phyloP scores from a whole-genome alignment of 2,797 vertebrate species.

The Ctenosaura bakeri region DNA sequence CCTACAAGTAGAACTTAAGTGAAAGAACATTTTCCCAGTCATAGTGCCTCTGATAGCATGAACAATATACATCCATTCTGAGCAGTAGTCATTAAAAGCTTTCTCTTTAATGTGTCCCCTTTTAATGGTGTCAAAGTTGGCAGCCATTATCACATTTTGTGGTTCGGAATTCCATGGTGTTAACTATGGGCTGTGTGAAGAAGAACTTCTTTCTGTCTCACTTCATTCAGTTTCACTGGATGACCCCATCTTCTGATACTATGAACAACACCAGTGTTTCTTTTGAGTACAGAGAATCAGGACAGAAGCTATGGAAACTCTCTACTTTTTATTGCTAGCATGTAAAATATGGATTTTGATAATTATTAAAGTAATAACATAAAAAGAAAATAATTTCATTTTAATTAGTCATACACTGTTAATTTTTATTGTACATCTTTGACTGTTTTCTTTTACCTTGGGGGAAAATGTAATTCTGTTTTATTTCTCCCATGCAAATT shows the following conservation, averaged over 20 bases:
- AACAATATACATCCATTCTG: background rate
- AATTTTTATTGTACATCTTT: slow-evolving; percentile 63
- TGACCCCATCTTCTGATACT: background rate
- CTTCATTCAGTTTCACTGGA: background rate
- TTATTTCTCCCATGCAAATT: slow-evolving; percentile 51
- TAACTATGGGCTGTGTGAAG: background rate
- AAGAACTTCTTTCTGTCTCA: background rate
- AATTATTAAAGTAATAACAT: slow-evolving; percentile 49
- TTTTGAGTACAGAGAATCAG: background rate
- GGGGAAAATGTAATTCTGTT: slow-evolving; percentile 47
- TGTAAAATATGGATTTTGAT: slow-evolving; percentile 28
- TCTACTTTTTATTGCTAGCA: slow-evolving; percentile 43
- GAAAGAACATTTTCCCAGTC: background rate
- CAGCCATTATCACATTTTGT: background rate
- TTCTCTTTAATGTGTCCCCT: background rate
- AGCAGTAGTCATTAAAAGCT: background rate
- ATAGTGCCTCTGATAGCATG: background rate
- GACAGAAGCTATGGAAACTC: background rate
- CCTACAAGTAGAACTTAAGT: background rate
- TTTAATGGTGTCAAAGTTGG: background rate
- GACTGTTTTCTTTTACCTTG: slow-evolving; percentile 55
- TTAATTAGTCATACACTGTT: slow-evolving; percentile 57
- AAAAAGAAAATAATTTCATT: slow-evolving; percentile 65
- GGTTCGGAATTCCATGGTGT: background rate
- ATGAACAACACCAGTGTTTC: background rate